phyloP scores from a whole-genome alignment of 37 sponge, comb jelly and placozoan species.

The Beroe ovata region DNA sequence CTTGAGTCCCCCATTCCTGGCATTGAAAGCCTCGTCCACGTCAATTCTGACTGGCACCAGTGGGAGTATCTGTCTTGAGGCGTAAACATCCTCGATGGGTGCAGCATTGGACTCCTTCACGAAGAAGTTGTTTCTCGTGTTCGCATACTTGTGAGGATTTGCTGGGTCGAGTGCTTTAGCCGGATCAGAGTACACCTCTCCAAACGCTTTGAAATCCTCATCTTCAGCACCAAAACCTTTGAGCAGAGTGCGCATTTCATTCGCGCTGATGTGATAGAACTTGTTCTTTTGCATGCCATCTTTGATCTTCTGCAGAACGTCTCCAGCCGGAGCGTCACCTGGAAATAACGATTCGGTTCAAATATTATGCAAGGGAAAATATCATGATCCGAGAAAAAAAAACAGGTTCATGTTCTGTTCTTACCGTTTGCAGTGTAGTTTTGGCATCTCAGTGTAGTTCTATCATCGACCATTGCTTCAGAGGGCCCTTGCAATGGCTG shows the following conservation, averaged over 20 bases:
- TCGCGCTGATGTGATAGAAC: neutral
- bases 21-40: neutral
- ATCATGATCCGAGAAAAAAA: no score
- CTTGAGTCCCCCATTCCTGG: neutral
- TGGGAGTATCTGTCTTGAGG: neutral
- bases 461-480: neutral
- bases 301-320: neutral
- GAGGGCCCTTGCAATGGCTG: neutral
- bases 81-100: neutral
- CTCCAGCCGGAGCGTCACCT: neutral
- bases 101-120: neutral
- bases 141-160: neutral
- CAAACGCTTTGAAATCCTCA: neutral
- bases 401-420: no score
- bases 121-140: neutral
- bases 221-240: neutral
- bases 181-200: neutral
- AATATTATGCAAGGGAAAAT: no score
- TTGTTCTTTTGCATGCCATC: neutral
- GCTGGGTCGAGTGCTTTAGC: neutral
- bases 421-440: neutral
- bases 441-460: neutral
- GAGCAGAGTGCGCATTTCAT: neutral
- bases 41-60: neutral
- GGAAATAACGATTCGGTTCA: no score